A percentile compares a stretch with the other conserved stretches of the same genome.
These are phyloP conservation scores for Melanotaenia trifasciata DNA, from an alignment of 2,797 vertebrate species.

Conservation along the genomic window DNA sequence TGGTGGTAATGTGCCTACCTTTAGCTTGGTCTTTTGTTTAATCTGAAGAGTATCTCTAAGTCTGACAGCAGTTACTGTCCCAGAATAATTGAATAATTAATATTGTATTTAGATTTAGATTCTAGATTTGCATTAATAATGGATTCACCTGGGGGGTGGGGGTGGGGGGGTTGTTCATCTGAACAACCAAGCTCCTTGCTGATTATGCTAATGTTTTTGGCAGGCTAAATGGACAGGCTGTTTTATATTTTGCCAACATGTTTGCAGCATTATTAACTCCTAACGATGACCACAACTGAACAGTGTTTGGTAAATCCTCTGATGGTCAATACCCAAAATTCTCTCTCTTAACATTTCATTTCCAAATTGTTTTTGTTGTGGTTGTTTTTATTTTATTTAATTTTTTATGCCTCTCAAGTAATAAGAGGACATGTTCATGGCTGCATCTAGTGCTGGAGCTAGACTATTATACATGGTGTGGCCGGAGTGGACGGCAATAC, in stretches of 20 bases:
- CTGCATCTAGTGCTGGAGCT: no score
- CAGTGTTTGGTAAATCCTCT: neutral
- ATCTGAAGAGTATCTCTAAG: conserved; percentile 8
- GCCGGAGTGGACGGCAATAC: no score
- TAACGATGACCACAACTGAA: conserved; percentile 38
- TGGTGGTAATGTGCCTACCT: conserved; percentile 27
- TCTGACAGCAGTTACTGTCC: conserved; percentile 17
- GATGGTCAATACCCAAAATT: no score
- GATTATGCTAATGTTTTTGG: conserved; percentile 21
- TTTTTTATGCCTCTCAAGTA: no score
- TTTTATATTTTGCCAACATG: conserved; percentile 26
- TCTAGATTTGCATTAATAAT: conserved; percentile 24
- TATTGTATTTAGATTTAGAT: conserved; percentile 7
- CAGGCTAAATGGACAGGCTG: conserved; percentile 15
- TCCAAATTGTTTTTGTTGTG: no score
- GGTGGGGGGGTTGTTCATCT: conserved; percentile 23
- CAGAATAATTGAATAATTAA: conserved; percentile 31
- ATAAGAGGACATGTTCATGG: no score
- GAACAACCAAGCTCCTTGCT: conserved; percentile 38
- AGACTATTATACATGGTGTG: no score
- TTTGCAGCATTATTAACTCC: conserved; percentile 38
- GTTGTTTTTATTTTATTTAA: no score
- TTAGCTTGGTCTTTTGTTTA: conserved; percentile 5
- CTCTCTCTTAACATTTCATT: no score
- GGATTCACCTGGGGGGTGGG: neutral